Evolutionary conservation across 2,113 vertebrate species (phyloP), one percentile per base, ranked within the genome.

Genomic region (Apaloderma vittatum): DNA sequence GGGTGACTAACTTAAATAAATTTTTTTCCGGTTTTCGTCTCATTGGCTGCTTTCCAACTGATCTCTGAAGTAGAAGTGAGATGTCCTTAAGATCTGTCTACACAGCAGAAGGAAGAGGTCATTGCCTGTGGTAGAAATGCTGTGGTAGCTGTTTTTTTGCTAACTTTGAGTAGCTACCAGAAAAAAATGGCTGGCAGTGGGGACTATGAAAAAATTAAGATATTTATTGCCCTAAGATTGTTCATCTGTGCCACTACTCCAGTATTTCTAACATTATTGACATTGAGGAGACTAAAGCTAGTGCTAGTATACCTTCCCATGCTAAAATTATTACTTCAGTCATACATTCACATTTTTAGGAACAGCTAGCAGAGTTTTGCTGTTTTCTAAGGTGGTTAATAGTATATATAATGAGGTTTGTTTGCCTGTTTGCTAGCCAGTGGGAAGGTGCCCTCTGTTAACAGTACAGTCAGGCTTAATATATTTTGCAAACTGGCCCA

Each of bases 21-120:
- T 77, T 83, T 58, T 84, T 24, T 70, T 86, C 43, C 88, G 92
- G 6, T 65, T 90, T 87, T 70, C 37, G 82, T 93, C 51, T 91
- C 0, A 0, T 24, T 93, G 29, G 15, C 30, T 87, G 66, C 51
- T 85, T 89, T 94, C 66, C 74, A 29, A 3, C 36, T 86, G 30
- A 19, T 65, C 65, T 19, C 63, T 76, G n/a, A 61, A 70, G 49
- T 3, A 67, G 29, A 52, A 95, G 59, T 49, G 45, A 61, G 36
- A 75, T 62, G 17, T 92, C 17, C 21, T 67, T 70, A 74, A 89
- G 43, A 71, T 75, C 52, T 78, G 16, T 78, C 73, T 77, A 4
- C 48, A 48, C 16, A 75, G 73, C 34, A 66, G 77, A 90, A 80
- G 37, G 34, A 70, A 49, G 55, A 67, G 68, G 52, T 66, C 15